Percentiles rank a stretch among this genome's conserved stretches.
Evolutionary conservation across 2,113 vertebrate species (phyloP).

Genomic region (Tamias sibiricus): DNA sequence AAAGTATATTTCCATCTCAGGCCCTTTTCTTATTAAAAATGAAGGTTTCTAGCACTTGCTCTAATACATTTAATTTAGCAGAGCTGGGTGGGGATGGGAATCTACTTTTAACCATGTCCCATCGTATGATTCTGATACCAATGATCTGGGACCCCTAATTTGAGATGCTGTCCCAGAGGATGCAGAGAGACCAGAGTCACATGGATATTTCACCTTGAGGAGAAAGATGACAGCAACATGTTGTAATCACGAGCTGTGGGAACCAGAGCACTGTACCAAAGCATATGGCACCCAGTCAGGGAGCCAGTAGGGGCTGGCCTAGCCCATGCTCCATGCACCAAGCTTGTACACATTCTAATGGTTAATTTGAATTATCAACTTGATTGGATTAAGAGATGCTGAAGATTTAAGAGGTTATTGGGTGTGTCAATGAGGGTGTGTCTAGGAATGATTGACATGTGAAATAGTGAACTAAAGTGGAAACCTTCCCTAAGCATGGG

Average conservation of each 20-base stretch:
- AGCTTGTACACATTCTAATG: not conserved
- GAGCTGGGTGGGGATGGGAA: not conserved
- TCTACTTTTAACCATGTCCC: not conserved
- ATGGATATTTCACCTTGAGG: not conserved
- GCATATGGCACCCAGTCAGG: not conserved
- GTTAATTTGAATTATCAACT: too few relatives aligned
- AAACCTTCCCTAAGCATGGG: too few relatives aligned
- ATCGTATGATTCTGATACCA: not conserved
- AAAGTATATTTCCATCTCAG: not conserved
- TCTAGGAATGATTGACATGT: too few relatives aligned
- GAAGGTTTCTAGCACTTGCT: not conserved
- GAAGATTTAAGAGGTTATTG: too few relatives aligned
- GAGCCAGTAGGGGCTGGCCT: not conserved
- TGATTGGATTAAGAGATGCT: too few relatives aligned
- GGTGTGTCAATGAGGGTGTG: too few relatives aligned
- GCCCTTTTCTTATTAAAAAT: not conserved
- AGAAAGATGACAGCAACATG: not conserved
- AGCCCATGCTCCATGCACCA: too few relatives aligned
- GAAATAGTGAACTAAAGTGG: too few relatives aligned
- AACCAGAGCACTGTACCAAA: not conserved
- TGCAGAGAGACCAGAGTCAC: not conserved
- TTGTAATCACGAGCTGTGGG: not conserved
- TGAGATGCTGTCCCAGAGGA: not conserved
- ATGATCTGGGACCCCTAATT: not conserved
- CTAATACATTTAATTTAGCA: not conserved